These are phyloP conservation scores for Craniophora ligustri DNA, from an alignment of 2,888 invertebrate genomes.

Conservation along the genomic window DNA sequence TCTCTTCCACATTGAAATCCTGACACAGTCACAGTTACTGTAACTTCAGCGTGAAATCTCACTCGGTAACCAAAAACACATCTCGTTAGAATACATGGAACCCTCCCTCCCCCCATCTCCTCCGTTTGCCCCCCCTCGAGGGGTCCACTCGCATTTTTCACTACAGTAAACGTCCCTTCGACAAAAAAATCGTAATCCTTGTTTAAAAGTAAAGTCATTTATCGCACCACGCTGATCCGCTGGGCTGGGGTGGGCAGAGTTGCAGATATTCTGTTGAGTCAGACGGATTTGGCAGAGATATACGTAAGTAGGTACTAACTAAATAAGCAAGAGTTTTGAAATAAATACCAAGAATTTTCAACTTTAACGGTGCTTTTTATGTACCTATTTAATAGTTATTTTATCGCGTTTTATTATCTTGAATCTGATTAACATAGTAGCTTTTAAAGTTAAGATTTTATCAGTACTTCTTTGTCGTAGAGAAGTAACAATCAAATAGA, in stretches of 20 bases:
- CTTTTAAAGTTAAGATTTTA: too few species aligned
- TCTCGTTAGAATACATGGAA: constrained; percentile 38
- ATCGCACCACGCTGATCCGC: constrained; percentile 54
- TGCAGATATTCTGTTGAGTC: constrained; percentile 18
- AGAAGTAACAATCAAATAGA: too few species aligned
- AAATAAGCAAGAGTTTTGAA: too few species aligned
- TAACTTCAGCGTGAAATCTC: constrained; percentile 25
- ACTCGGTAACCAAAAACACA: constrained; percentile 46
- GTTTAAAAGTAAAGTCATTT: constrained; percentile 76
- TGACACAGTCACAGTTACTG: constrained; percentile 1
- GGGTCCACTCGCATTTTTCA: constrained; percentile 43
- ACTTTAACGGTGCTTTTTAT: too few species aligned
- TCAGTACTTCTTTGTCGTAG: too few species aligned
- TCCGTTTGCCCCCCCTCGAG: constrained; percentile 6
- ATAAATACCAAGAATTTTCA: too few species aligned
- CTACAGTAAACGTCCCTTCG: constrained; percentile 34
- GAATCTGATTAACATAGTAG: too few species aligned
- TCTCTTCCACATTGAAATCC: not conserved
- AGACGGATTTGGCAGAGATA: not conserved
- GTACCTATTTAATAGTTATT: too few species aligned
- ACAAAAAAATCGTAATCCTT: constrained; percentile 62
- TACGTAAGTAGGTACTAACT: not conserved
- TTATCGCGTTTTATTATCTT: too few species aligned
- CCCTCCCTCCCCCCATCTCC: not conserved
- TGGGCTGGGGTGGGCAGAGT: constrained; percentile 24